These are phyloP conservation scores for Macrotrachela quadricornifera DNA, from an alignment of 1,140 invertebrate species.

Conservation along the genomic window DNA sequence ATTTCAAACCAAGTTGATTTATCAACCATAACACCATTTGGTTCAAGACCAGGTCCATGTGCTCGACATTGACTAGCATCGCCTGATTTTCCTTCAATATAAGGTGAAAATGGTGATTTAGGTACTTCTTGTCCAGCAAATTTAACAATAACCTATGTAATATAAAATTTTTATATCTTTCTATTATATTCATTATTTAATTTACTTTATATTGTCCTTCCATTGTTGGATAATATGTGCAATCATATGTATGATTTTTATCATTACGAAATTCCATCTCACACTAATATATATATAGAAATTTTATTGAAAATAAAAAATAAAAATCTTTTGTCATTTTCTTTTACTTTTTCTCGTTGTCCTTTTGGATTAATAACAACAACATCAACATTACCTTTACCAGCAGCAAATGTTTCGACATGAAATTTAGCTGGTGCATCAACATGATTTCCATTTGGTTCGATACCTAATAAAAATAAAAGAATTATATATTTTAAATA, in stretches of 20 bases:
- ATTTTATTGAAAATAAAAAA: not conserved
- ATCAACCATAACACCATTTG: constrained; percentile 47
- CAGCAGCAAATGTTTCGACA: constrained; percentile 66
- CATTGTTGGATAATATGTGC: constrained; percentile 54
- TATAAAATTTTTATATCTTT: too few relatives aligned
- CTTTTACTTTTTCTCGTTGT: constrained; percentile 40
- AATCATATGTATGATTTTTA: constrained; percentile 57
- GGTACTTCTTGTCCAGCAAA: constrained; percentile 10
- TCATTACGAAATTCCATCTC: constrained; percentile 64
- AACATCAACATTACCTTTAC: constrained; percentile 54
- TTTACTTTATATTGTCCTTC: constrained; percentile 49
- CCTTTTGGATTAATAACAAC: constrained; percentile 52
- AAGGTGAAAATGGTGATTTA: constrained; percentile 9
- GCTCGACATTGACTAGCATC: constrained; percentile 61
- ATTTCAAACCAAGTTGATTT: constrained; percentile 66
- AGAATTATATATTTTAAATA: too few relatives aligned
- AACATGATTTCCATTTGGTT: constrained; percentile 53
- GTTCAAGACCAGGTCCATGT: constrained; percentile 57
- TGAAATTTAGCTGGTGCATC: constrained; percentile 61
- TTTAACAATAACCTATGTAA: constrained; percentile 8
- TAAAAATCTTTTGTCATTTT: too few relatives aligned
- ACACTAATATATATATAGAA: constrained; percentile 32
- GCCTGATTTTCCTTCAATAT: constrained; percentile 28
- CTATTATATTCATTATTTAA: too few relatives aligned
- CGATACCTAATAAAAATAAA: constrained; percentile 32